Evolutionary conservation across 23 tunicate species (phyloP), one percentile per base, ranked within the genome.

Genomic region (Clavelina lepadiformis): DNA sequence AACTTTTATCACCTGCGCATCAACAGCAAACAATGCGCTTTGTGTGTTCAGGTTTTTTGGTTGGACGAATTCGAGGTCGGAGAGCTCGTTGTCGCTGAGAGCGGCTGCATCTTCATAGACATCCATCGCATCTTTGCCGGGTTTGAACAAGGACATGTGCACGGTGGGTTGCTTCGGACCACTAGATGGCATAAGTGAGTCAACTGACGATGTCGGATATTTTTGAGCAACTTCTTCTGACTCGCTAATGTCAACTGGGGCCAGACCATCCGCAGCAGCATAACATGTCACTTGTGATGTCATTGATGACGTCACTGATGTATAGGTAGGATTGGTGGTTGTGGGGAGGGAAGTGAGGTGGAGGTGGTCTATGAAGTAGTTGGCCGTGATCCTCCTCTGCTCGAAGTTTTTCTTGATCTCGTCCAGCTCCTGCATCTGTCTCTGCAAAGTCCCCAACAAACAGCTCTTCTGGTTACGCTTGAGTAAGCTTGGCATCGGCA

Each of bases 381-480:
- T 8, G 28, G 24, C 34, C 27, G n/a, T 20, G 56, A 37, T 28
- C 29, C 34, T 41, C 76, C 56, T 64, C 44, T 66, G 80, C 61
- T 53, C 46, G 45, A 86, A 70, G 8, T 32, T 71, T 33, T 65
- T 56, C 50, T 86, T 86, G 28, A 86, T 86, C 38, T 56, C 45
- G 33, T 86, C 95, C 5, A 86, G 66, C 37, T 86, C 95, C 28
- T 72, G 72, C 66, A 86, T 86, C 45, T 86, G 95, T 33, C 66
- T 65, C 69, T 86, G 79, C 56, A 86, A 53, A 4, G 72, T 70
- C 19, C 51, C 46, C 22, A 78, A 75, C 52, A 86, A 55, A 29
- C 74, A 36, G 2, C 68, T 47, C 32, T 78, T 75, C 26, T 63
- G 7, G 53, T 71, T 85, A 6, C 68, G 76, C 35, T 44, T 56